These are phyloP conservation scores for Pagrus major DNA, from an alignment of 2,113 vertebrate species.

Conservation along the genomic window DNA sequence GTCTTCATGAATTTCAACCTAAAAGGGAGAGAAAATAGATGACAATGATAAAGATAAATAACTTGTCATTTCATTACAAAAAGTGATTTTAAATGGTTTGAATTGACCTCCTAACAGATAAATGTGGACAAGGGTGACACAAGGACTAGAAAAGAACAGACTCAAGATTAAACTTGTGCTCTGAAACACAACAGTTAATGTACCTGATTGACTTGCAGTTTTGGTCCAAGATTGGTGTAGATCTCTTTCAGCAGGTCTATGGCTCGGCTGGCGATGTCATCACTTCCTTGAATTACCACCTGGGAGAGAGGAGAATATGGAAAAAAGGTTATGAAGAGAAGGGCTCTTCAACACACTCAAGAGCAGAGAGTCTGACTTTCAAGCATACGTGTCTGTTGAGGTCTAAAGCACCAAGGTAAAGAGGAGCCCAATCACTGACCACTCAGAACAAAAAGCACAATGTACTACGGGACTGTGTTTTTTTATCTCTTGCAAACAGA, in stretches of 20 bases:
- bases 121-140: not conserved
- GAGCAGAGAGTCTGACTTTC: not conserved
- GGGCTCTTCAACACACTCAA: not conserved
- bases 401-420: not conserved
- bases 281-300: constrained; percentile 99
- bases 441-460: not conserved
- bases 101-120: not conserved
- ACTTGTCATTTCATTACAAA: not conserved
- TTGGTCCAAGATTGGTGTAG: constrained; percentile 99
- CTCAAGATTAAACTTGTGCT: not conserved
- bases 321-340: too few relatives aligned
- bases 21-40: constrained; percentile 5
- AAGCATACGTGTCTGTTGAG: not conserved
- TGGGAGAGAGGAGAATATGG: constrained; percentile 58
- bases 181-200: constrained; percentile 62
- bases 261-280: constrained; percentile 97
- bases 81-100: not conserved
- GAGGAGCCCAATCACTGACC: not conserved
- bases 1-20: constrained; percentile 99
- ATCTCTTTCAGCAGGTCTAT: constrained; percentile 99
- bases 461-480: not conserved
- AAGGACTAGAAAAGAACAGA: not conserved
- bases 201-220: constrained; percentile 99
- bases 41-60: not conserved
- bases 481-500: not conserved